These are phyloP conservation scores for Pyxicephalus adspersus DNA, from an alignment of 2,113 vertebrate species.

Conservation along the genomic window DNA sequence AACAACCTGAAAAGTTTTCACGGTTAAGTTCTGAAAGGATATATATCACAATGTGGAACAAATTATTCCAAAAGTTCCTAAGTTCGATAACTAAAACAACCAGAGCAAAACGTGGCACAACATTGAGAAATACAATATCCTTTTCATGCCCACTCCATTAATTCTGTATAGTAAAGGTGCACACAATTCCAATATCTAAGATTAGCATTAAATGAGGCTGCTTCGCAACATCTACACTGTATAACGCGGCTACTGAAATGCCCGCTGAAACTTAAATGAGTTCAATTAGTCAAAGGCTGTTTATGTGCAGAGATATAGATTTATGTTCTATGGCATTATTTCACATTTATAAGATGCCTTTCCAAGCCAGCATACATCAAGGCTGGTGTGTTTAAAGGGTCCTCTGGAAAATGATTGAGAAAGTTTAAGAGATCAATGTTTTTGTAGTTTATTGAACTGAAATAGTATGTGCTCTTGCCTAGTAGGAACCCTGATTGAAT, in stretches of 20 bases:
- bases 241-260: constrained; percentile 3
- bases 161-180: constrained; percentile 34
- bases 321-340: constrained; percentile 8
- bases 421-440: too few species aligned
- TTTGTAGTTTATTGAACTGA: too few species aligned
- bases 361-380: not conserved
- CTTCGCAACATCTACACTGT: constrained; percentile 30
- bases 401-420: too few species aligned
- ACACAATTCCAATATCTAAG: constrained; percentile 39
- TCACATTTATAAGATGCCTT: too few species aligned
- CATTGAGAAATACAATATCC: constrained; percentile 41
- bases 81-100: constrained; percentile 42
- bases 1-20: constrained; percentile 8
- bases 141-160: constrained; percentile 39
- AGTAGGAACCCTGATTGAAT: too few species aligned
- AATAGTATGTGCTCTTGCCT: too few species aligned
- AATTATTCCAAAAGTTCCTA: constrained; percentile 30
- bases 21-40: not conserved
- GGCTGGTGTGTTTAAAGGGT: not conserved
- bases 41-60: constrained; percentile 24
- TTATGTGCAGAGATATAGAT: constrained; percentile 14
- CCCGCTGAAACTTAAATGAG: constrained; percentile 26
- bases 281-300: not conserved
- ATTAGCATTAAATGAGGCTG: constrained; percentile 41
- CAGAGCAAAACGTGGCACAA: constrained; percentile 37